phyloP scores from a whole-genome alignment of 2,888 invertebrate genomes.

The Drosophila borealis region DNA sequence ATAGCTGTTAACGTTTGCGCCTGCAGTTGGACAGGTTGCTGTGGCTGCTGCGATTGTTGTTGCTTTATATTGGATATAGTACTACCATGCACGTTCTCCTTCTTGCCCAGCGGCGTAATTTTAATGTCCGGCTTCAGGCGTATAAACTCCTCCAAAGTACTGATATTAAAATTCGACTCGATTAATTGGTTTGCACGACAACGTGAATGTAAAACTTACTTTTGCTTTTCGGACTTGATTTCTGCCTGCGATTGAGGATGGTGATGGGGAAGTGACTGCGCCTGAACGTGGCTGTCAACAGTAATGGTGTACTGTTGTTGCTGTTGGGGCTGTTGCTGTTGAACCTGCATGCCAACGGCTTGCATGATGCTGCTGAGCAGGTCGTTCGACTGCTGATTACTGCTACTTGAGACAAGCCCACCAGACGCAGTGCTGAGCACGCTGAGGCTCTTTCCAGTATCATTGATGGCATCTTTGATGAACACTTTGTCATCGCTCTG shows the following conservation, averaged over 20 bases:
- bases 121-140: constrained; percentile 84
- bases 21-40: constrained; percentile 53
- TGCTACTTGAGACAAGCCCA: neutral
- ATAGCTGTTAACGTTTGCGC: constrained; percentile 45
- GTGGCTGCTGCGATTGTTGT: constrained; percentile 53
- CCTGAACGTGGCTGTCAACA: constrained; percentile 76
- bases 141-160: constrained; percentile 83
- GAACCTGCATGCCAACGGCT: constrained; percentile 84
- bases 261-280: constrained; percentile 32
- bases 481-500: constrained; percentile 88
- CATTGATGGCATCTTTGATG: constrained; percentile 86
- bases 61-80: constrained; percentile 22
- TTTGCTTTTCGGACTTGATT: constrained; percentile 80
- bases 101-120: constrained; percentile 80
- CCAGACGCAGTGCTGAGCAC: constrained; percentile 51
- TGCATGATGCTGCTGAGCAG: constrained; percentile 84
- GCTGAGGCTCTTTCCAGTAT: constrained; percentile 75
- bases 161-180: constrained; percentile 34
- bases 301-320: constrained; percentile 82
- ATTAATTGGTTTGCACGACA: neutral
- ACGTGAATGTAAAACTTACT: constrained; percentile 63
- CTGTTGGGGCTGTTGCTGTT: constrained; percentile 66
- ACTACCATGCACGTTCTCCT: constrained; percentile 30
- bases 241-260: constrained; percentile 34
- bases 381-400: constrained; percentile 71